Conservation (phyloP, 1,140 invertebrate genomes). For the Diploscapter pachys region DNA sequence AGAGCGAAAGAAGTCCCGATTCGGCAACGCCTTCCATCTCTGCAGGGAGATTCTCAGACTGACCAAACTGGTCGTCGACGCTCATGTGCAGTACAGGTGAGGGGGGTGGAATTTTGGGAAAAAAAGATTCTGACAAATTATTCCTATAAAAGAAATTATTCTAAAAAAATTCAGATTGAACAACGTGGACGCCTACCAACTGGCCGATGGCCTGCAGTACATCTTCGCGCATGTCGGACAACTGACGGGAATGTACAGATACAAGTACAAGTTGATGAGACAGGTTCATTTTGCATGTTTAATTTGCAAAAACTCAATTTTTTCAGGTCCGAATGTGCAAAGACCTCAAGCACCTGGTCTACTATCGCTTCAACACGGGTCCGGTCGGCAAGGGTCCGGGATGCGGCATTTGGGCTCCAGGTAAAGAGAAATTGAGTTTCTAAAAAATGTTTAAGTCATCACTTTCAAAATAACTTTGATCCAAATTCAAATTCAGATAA, state of each 20-base stretch:
- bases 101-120: too few species aligned
- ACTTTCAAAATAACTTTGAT: too few species aligned
- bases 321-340: conserved; percentile 91
- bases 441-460: too few species aligned
- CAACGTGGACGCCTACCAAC: conserved; percentile 94
- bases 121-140: too few species aligned
- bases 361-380: conserved; percentile 98
- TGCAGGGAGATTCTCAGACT: conserved; percentile 95
- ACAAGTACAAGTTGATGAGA: conserved; percentile 99
- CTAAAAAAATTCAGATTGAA: conserved; percentile 69
- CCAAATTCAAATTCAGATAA: too few species aligned
- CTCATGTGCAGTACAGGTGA: conserved; percentile 87
- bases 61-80: conserved; percentile 96
- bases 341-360: conserved; percentile 97
- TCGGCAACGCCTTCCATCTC: conserved; percentile 99
- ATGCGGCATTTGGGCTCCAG: conserved; percentile 97
- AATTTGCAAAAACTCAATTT: too few species aligned
- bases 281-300: conserved; percentile 64
- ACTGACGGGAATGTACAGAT: conserved; percentile 98
- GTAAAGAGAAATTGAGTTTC: too few species aligned
- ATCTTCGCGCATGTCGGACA: conserved; percentile 99
- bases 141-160: too few species aligned
- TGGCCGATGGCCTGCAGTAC: conserved; percentile 97
- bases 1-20: conserved; percentile 96
- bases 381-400: conserved; percentile 85